These are phyloP conservation scores for Fopius arisanus DNA, from an alignment of 1,140 invertebrate species.

Conservation along the genomic window DNA sequence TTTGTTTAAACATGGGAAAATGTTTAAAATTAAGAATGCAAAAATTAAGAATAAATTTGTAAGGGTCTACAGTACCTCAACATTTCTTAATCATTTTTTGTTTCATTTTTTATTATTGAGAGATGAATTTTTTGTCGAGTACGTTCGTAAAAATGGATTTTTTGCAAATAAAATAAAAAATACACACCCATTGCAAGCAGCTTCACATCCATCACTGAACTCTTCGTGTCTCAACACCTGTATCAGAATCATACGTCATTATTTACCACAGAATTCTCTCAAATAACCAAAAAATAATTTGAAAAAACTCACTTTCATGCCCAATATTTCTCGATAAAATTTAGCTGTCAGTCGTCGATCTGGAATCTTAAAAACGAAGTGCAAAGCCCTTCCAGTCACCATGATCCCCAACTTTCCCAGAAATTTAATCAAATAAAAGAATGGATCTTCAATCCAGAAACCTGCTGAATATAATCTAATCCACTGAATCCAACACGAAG, in stretches of 20 bases:
- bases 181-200: slow-evolving; percentile 93
- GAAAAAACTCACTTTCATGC: slow-evolving; percentile 84
- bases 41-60: no score
- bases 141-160: slow-evolving; percentile 17
- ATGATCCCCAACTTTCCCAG: no score
- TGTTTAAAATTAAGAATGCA: no score
- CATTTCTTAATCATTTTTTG: no score
- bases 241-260: slow-evolving; percentile 26
- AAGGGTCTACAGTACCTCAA: no score
- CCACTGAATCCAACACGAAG: no score
- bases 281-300: neutral
- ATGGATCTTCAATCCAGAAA: no score
- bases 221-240: slow-evolving; percentile 96
- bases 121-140: no score
- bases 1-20: no score
- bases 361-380: slow-evolving; percentile 95
- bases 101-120: no score
- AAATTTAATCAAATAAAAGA: no score
- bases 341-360: slow-evolving; percentile 83
- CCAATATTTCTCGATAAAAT: slow-evolving; percentile 89
- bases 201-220: slow-evolving; percentile 94
- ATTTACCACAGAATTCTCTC: neutral
- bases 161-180: slow-evolving; percentile 27
- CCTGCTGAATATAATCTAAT: no score
- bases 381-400: slow-evolving; percentile 79